phyloP scores from a whole-genome alignment of 2,113 vertebrate species.

The Silurus asotus region DNA sequence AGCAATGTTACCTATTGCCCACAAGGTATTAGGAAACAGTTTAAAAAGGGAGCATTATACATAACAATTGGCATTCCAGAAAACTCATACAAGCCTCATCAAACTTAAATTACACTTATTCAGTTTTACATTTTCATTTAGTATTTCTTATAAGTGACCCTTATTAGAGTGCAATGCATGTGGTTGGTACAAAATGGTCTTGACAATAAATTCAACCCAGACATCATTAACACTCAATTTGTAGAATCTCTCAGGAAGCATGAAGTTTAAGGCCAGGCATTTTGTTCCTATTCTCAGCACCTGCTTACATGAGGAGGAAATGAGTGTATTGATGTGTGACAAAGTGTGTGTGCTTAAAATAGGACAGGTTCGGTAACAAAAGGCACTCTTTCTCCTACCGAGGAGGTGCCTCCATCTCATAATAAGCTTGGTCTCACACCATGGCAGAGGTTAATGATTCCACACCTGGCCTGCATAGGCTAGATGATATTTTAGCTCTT shows the following conservation, averaged over 20 bases:
- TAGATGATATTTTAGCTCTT: constrained; percentile 81
- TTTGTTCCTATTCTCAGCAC: constrained; percentile 43
- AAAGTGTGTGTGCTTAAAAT: constrained; percentile 60
- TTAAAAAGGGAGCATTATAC: background rate
- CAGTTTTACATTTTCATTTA: background rate
- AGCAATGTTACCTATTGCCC: too few species aligned
- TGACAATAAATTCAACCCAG: background rate
- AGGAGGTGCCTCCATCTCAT: constrained; percentile 72
- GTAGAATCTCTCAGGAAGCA: constrained; percentile 9
- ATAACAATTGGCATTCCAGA: background rate
- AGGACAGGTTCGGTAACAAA: constrained; percentile 65
- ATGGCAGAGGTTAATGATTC: constrained; percentile 84
- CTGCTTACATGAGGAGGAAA: constrained; percentile 55
- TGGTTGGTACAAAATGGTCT: background rate
- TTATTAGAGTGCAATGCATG: background rate
- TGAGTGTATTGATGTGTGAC: constrained; percentile 65
- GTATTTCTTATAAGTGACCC: background rate
- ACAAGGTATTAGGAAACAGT: background rate
- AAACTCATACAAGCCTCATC: background rate
- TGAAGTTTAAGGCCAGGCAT: constrained; percentile 43
- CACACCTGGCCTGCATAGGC: constrained; percentile 75
- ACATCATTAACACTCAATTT: background rate
- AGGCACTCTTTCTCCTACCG: constrained; percentile 56
- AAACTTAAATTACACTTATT: background rate
- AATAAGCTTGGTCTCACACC: constrained; percentile 81